Conservation (phyloP, 2,888 invertebrate species). For the Drosophila borborema region DNA sequence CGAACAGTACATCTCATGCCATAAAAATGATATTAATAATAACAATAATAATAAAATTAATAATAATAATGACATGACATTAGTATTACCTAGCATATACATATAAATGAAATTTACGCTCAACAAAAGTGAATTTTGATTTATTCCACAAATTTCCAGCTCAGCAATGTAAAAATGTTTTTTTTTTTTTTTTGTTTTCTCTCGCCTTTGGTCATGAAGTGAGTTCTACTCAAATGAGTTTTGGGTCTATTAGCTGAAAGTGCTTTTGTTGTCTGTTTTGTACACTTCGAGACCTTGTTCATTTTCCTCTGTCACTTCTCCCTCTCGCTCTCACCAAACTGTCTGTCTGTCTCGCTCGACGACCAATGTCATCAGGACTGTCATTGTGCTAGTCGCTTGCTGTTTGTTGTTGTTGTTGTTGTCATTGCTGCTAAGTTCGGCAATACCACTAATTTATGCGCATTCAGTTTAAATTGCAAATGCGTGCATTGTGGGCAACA, state of each 20-base stretch:
- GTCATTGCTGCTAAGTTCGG: conserved; percentile 38
- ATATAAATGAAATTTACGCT: too few relatives aligned
- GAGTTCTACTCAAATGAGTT: conserved; percentile 1
- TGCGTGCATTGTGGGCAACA: conserved; percentile 59
- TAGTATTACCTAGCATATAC: too few relatives aligned
- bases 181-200: too few relatives aligned
- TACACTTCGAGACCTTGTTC: conserved; percentile 1
- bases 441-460: conserved; percentile 76
- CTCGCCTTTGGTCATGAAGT: background rate
- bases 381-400: conserved; percentile 18
- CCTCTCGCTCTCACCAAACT: too few relatives aligned
- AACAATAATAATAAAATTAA: too few relatives aligned
- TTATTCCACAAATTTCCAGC: too few relatives aligned
- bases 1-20: too few relatives aligned
- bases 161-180: too few relatives aligned
- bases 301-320: background rate
- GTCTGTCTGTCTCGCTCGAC: background rate
- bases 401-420: conserved; percentile 1
- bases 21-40: too few relatives aligned
- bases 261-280: background rate
- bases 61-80: too few relatives aligned
- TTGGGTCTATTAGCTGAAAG: conserved; percentile 12
- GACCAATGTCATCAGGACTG: conserved; percentile 33
- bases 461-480: conserved; percentile 77
- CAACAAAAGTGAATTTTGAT: too few relatives aligned